These are phyloP conservation scores for Temnothorax ravouxi DNA, from an alignment of 2,888 invertebrate genomes.

Conservation along the genomic window DNA sequence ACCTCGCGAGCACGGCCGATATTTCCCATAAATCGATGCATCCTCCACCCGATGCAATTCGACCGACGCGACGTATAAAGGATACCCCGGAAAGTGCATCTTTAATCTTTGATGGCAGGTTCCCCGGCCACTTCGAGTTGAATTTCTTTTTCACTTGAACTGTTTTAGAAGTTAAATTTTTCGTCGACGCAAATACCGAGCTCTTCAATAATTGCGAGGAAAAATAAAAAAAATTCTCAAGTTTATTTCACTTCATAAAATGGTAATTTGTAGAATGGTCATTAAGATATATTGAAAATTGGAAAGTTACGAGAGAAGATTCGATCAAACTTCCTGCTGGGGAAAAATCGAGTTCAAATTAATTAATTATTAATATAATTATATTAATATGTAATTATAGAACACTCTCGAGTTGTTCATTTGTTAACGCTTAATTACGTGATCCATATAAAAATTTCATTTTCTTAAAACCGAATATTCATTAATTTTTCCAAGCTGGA, in stretches of 20 bases:
- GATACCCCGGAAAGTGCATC: slow-evolving; percentile 49
- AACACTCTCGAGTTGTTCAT: background rate
- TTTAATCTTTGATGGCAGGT: slow-evolving; percentile 50
- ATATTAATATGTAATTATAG: background rate
- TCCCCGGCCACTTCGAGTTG: slow-evolving; percentile 14
- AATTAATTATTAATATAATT: slow-evolving; percentile 12
- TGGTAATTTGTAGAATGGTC: background rate
- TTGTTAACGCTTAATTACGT: background rate
- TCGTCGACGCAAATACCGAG: background rate
- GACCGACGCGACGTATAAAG: slow-evolving; percentile 35
- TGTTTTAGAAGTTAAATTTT: background rate
- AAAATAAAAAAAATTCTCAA: background rate
- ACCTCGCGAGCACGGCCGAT: background rate
- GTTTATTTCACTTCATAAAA: background rate
- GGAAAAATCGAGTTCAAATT: background rate
- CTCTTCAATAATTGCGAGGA: background rate
- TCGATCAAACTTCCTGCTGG: background rate
- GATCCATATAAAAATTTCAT: background rate
- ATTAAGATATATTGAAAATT: background rate
- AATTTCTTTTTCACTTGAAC: slow-evolving; percentile 5
- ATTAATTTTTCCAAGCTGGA: background rate
- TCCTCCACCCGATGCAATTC: slow-evolving; percentile 26
- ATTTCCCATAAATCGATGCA: slow-evolving; percentile 46
- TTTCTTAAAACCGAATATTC: background rate
- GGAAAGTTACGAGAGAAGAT: background rate